Base-by-base conservation (phyloP, 2,888 invertebrate species). In the Drosophila diplacantha region DNA sequence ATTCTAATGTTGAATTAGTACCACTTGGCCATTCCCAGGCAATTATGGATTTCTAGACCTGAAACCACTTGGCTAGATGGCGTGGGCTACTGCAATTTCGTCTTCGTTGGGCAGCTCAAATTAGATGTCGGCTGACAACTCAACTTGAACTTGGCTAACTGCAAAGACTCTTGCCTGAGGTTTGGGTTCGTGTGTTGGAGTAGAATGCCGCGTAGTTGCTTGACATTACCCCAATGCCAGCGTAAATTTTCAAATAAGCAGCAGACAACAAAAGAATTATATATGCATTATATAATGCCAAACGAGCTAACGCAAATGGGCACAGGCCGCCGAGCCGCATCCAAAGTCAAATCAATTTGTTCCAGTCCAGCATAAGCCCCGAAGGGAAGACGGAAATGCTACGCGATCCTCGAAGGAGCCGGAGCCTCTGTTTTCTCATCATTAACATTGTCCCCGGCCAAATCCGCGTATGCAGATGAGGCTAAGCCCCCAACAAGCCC, bases 241-340 rank as follows among this genome's bases (percentile, higher is more conserved):
- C 71, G 69, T 60, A 71, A 67, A 75, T 78, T 71, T 59, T 65
- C 76, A 72, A 81, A 76, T 78, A 69, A 77, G 81, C 61, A 67
- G 73, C 71, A 81, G 81, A 75, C 76, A 81, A 77, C 81, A 79
- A 81, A 78, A 68, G 79, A 78, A 77, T 77, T 77, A 81, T 75
- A 75, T 69, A 72, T 81, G 73, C 71, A 71, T 76, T 75, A 81
- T 67, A 75, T 81, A 75, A 81, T 72, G 62, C 68, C 63, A 58
- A 71, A 51, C 62, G 22, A 73, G 44, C 69, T 56, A 80, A 60
- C 68, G 64, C 63, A 72, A 77, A 66, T 70, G 68, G 47, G 43
- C 64, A 29, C 22, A 55, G 52, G 14, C 37, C 34, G 11, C 32
- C 39, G 16, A 37, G 31, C 63, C 68, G 53, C 58, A 66, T 51